phyloP scores from a whole-genome alignment of 2,888 invertebrate genomes.

The Magallana nippona region DNA sequence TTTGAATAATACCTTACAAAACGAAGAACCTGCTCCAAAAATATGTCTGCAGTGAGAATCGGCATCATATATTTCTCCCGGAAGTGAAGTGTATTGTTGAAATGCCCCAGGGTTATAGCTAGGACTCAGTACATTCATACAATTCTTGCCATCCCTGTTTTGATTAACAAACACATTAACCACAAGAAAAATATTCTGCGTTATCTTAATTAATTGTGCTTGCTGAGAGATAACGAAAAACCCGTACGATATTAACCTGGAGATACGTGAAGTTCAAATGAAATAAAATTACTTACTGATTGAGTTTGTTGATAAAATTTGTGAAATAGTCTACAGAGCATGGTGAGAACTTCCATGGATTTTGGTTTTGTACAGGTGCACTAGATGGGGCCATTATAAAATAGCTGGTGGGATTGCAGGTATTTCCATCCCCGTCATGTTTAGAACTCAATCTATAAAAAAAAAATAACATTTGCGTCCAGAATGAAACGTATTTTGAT shows the following conservation, averaged over 20 bases:
- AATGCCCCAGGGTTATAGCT: constrained; percentile 47
- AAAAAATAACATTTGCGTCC: too few species aligned
- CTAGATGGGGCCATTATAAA: constrained; percentile 56
- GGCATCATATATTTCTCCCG: constrained; percentile 59
- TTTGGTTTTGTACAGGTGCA: constrained; percentile 38
- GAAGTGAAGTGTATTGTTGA: constrained; percentile 47
- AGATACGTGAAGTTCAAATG: too few species aligned
- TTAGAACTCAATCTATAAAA: constrained; percentile 51
- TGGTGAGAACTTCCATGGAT: constrained; percentile 58
- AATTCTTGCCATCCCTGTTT: constrained; percentile 49
- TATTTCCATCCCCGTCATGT: constrained; percentile 55
- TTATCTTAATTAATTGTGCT: too few species aligned
- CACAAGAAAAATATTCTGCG: too few species aligned
- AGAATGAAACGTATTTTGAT: too few species aligned
- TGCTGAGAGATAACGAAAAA: too few species aligned
- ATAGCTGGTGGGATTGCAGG: constrained; percentile 46
- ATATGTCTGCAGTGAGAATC: constrained; percentile 62
- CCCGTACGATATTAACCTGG: too few species aligned
- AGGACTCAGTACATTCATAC: constrained; percentile 50
- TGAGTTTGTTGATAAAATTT: constrained; percentile 45
- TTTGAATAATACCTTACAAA: constrained; percentile 62
- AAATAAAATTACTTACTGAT: constrained; percentile 40
- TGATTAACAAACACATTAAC: not conserved
- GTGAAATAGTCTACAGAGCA: constrained; percentile 54
- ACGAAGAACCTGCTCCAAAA: constrained; percentile 60